phyloP scores from a whole-genome alignment of 1,140 invertebrate species.

The Drosophila melanica region DNA sequence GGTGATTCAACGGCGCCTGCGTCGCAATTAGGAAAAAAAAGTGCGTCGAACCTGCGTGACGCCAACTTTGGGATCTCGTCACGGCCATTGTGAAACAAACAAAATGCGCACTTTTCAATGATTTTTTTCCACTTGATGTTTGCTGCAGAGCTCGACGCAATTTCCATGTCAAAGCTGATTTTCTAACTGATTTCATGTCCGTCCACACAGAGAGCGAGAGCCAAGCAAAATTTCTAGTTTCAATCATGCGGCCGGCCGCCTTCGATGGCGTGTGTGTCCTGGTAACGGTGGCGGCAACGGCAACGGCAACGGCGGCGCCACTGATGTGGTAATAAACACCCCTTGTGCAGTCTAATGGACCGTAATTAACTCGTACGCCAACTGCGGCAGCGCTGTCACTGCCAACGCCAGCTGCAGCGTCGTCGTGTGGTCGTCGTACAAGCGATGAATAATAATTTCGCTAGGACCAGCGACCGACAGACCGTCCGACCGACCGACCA shows the following conservation, averaged over 20 bases:
- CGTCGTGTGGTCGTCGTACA: slow-evolving; percentile 59
- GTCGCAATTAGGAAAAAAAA: slow-evolving; percentile 64
- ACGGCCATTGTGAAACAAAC: neutral
- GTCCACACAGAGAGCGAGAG: slow-evolving; percentile 30
- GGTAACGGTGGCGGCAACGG: slow-evolving; percentile 36
- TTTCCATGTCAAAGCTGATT: slow-evolving; percentile 81
- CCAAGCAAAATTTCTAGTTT: slow-evolving; percentile 59
- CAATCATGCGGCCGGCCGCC: slow-evolving; percentile 44
- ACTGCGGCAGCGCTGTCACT: slow-evolving; percentile 40
- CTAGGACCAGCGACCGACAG: slow-evolving; percentile 10
- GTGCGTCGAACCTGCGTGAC: slow-evolving; percentile 66
- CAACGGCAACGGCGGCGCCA: slow-evolving; percentile 70
- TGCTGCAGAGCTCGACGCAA: slow-evolving; percentile 36
- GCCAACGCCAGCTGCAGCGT: slow-evolving; percentile 12
- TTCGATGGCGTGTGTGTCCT: slow-evolving; percentile 49
- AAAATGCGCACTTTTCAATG: slow-evolving; percentile 15
- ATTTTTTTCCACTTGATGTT: slow-evolving; percentile 57
- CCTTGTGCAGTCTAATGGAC: slow-evolving; percentile 82
- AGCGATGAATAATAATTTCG: slow-evolving; percentile 82
- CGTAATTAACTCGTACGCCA: slow-evolving; percentile 78
- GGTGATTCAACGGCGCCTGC: slow-evolving; percentile 52
- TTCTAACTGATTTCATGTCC: slow-evolving; percentile 81
- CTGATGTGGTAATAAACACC: slow-evolving; percentile 83
- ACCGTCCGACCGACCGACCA: too few species aligned
- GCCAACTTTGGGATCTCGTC: slow-evolving; percentile 28